A percentile compares a stretch with the other conserved stretches of the same genome.
Conservation (phyloP, 1,140 invertebrate species). For the Trinorchestia longiramus region DNA sequence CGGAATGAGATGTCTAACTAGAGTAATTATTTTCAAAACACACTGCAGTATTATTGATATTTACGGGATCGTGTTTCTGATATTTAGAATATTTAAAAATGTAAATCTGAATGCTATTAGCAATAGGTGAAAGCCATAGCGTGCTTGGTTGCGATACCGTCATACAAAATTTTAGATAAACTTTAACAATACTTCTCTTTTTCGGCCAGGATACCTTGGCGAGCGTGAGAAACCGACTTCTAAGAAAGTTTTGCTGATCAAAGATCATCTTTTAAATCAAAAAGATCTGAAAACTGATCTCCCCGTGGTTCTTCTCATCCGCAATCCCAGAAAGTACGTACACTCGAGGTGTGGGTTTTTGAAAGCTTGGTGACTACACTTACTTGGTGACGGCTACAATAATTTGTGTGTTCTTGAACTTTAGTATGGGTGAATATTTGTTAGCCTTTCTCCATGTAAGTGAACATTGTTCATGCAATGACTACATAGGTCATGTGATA, state of each 20-base stretch:
- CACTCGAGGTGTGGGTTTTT: background rate
- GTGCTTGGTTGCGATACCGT: background rate
- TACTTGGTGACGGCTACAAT: background rate
- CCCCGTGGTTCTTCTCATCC: background rate
- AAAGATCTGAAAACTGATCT: background rate
- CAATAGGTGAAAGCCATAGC: background rate
- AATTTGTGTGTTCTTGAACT: background rate
- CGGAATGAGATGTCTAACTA: too few relatives aligned
- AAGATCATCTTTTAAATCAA: background rate
- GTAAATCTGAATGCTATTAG: background rate
- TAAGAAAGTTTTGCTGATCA: background rate
- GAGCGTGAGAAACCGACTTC: background rate
- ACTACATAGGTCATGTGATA: background rate
- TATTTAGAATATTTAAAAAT: too few relatives aligned
- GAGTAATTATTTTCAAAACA: too few relatives aligned
- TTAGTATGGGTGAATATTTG: background rate
- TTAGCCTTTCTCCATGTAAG: background rate
- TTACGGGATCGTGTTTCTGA: too few relatives aligned
- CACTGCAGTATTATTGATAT: too few relatives aligned
- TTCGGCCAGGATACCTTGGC: background rate
- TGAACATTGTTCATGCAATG: background rate
- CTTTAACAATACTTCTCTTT: background rate
- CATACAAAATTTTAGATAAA: background rate
- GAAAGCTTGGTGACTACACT: background rate
- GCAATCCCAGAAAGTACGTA: background rate